Base-by-base conservation (phyloP, 37 sponge, comb jelly and placozoan species). In the Haliclona indistincta region DNA sequence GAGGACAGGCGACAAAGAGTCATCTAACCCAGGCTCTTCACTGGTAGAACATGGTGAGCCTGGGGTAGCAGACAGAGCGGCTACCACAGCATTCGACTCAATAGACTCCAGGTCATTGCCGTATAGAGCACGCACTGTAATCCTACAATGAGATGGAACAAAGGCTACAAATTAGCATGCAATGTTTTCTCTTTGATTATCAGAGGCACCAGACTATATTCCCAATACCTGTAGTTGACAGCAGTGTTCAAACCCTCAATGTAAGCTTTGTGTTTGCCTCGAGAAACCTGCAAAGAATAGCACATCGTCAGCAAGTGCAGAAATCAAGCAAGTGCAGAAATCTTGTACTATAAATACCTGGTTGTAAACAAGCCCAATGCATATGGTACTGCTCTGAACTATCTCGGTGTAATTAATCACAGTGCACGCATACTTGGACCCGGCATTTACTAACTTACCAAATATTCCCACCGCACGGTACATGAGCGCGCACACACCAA, bases 191-290 rank as follows among this genome's bases (percentile, higher is more conserved):
- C n/a, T n/a, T n/a, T n/a, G n/a, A n/a, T n/a, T n/a, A n/a, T n/a
- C n/a, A 20, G 6, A 58, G 11, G 60, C 60, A 20, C 60, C 11
- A 11, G 28, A 7, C 26, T 58, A 20, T 58, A 26, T 58, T 6
- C 25, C n/a, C 67, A 40, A 6, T 80, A 87, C 87, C 82, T 89
- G 77, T 89, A 89, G 22, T 76, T 75, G 2, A 64, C 73, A 38
- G 56, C 54, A n/a, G 63, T 25, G 29, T 89, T 81, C 33, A 89
- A 56, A 0, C 90, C 90, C 30, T 89, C 90, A 62, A 89, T 70
- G 42, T 89, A 89, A 1, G 85, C 90, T 43, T 84, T 89, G 47
- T 22, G 49, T 41, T 79, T 89, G 15, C 36, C 53, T 34, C 81
- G 72, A 1, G 81, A 81, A 34, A 81, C 87, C 87, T 87, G 61